A percentile compares a stretch with the other conserved stretches of the same genome.
These are phyloP conservation scores for Nemotelus nigrinus DNA, from an alignment of 2,888 invertebrate species.

Conservation along the genomic window DNA sequence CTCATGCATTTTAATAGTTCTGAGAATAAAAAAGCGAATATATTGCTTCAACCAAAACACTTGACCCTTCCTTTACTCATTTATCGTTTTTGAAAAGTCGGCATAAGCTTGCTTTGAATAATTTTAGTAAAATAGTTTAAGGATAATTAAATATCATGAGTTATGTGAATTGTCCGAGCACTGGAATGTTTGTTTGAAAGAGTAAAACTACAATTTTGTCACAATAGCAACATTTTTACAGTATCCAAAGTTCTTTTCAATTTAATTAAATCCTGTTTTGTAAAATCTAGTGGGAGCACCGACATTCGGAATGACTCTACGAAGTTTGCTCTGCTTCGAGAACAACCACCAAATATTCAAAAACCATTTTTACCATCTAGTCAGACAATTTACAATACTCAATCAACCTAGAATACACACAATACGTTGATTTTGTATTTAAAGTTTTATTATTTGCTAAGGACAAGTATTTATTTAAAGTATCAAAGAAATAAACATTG, in stretches of 20 bases:
- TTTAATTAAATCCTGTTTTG: too few species aligned
- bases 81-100: too few species aligned
- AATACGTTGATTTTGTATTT: constrained; percentile 19
- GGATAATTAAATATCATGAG: constrained; percentile 9
- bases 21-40: too few species aligned
- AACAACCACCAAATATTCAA: not conserved
- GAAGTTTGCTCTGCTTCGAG: not conserved
- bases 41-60: too few species aligned
- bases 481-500: constrained; percentile 18
- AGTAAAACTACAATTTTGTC: not conserved
- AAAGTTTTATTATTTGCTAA: constrained; percentile 28
- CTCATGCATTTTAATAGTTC: too few species aligned
- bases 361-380: constrained; percentile 30
- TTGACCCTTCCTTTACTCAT: too few species aligned
- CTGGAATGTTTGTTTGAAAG: constrained; percentile 23
- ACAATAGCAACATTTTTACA: not conserved
- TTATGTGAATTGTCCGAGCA: constrained; percentile 43
- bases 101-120: too few species aligned
- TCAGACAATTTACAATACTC: constrained; percentile 40
- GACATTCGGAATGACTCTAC: not conserved
- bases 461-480: constrained; percentile 40
- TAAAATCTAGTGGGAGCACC: too few species aligned
- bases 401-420: constrained; percentile 20
- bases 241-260: not conserved
- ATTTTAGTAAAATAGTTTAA: too few species aligned